A percentile compares a stretch with the other conserved stretches of the same genome.
These are phyloP conservation scores for Verasper variegatus DNA, from an alignment of 2,113 vertebrate genomes.

Conservation along the genomic window DNA sequence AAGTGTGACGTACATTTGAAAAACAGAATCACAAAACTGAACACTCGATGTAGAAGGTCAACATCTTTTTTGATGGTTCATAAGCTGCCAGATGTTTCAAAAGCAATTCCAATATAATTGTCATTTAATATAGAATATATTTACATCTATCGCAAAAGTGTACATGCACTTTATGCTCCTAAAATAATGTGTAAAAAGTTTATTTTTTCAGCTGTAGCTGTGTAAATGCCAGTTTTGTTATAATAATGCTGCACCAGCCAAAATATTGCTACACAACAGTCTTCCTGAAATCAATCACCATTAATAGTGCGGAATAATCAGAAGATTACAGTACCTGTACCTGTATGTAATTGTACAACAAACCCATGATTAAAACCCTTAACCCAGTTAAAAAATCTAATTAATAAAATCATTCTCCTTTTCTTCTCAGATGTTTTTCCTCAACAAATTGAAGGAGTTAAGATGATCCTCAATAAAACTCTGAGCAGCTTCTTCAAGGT, in stretches of 20 bases:
- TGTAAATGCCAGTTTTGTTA: no score
- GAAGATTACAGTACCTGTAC: neutral
- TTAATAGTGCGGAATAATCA: neutral
- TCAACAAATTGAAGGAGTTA: slow-evolving; percentile 94
- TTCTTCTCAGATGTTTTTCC: slow-evolving; percentile 91
- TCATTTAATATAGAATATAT: neutral
- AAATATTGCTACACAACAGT: neutral
- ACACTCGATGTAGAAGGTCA: neutral
- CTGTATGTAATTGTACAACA: neutral
- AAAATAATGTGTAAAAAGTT: neutral
- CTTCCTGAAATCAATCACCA: neutral
- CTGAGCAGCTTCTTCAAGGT: slow-evolving; percentile 97
- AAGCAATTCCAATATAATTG: neutral
- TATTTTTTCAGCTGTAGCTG: no score
- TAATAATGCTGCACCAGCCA: no score
- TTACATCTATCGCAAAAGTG: neutral
- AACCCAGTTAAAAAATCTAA: neutral
- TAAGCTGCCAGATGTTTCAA: neutral
- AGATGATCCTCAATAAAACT: slow-evolving; percentile 91
- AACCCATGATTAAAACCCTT: no score
- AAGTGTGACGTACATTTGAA: neutral
- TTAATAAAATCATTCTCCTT: neutral
- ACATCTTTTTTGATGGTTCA: neutral
- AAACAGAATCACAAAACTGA: neutral
- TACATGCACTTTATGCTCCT: neutral